phyloP scores from a whole-genome alignment of 2,113 vertebrate species.

The Haemorhous mexicanus region DNA sequence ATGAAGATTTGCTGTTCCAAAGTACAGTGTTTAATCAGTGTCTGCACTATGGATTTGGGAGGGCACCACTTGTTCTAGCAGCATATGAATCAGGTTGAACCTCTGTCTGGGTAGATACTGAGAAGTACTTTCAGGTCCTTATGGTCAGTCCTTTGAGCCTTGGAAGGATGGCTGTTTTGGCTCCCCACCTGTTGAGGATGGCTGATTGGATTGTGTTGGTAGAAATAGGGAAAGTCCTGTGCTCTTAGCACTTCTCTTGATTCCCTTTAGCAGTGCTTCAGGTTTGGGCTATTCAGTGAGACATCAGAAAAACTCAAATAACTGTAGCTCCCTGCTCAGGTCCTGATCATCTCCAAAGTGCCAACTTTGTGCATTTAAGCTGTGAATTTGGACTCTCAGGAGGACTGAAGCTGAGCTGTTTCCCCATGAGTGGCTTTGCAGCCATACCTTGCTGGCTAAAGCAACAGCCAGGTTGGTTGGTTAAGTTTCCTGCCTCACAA shows the following conservation, averaged over 20 bases:
- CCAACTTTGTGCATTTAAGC: not conserved
- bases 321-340: not conserved
- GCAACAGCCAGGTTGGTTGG: not conserved
- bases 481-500: not conserved
- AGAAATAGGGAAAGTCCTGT: not conserved
- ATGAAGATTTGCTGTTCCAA: not conserved
- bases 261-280: not conserved
- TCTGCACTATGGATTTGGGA: not conserved
- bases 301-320: not conserved
- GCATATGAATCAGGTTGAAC: not conserved
- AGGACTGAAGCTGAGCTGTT: not conserved
- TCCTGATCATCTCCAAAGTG: not conserved
- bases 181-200: not conserved
- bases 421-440: not conserved
- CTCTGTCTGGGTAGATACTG: not conserved
- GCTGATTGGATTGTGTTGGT: not conserved
- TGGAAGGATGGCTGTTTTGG: not conserved
- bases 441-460: not conserved
- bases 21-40: not conserved
- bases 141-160: not conserved
- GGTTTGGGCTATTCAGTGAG: not conserved
- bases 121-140: not conserved
- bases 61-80: not conserved
- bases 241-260: not conserved
- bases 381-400: not conserved